phyloP scores from a whole-genome alignment of 2,797 vertebrate genomes.

The Tarsius wallacei region DNA sequence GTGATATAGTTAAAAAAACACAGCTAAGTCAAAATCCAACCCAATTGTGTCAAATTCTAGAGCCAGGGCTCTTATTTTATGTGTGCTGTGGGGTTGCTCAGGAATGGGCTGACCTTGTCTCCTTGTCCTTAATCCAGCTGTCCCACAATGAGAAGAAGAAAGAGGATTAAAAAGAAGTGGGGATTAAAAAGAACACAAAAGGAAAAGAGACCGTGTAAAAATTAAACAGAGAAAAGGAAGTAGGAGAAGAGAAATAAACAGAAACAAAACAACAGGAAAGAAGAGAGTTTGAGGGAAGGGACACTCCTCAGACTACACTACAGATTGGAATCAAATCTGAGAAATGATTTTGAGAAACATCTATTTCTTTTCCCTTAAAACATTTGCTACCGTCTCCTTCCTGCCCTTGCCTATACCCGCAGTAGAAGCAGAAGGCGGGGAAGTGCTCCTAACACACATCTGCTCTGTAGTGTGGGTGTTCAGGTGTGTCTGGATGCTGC shows the following conservation, averaged over 20 bases:
- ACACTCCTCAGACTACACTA: background rate
- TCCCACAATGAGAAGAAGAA: background rate
- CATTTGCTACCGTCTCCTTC: background rate
- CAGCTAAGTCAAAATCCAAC: background rate
- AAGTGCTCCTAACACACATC: background rate
- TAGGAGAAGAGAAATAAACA: background rate
- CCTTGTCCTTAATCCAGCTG: background rate
- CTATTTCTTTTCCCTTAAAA: background rate
- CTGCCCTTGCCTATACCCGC: background rate
- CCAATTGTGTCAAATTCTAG: background rate
- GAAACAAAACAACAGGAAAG: background rate
- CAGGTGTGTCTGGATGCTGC: background rate
- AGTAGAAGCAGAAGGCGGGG: background rate
- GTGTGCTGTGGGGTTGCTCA: background rate
- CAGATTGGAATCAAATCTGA: background rate
- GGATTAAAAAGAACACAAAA: background rate
- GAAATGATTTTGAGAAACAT: background rate
- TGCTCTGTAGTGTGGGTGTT: background rate
- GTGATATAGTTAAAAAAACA: background rate
- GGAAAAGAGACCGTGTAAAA: background rate
- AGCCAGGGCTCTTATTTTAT: background rate
- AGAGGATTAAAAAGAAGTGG: background rate
- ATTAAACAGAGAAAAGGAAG: background rate
- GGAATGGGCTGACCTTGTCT: background rate
- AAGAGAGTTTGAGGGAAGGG: background rate